phyloP scores from a whole-genome alignment of 2,888 invertebrate species.

The Argyra leucocephala region DNA sequence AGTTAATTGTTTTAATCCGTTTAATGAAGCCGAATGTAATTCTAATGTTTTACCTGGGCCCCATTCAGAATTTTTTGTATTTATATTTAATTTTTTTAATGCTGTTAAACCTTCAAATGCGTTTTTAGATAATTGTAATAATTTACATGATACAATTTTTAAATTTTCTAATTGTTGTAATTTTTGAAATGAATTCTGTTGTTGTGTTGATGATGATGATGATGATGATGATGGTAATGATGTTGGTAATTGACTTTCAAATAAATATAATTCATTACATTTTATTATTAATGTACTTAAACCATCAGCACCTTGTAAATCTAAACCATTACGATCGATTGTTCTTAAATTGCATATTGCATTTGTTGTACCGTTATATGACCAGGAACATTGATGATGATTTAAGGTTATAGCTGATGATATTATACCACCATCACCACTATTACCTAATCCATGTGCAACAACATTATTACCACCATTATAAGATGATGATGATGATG shows the following conservation, averaged over 20 bases:
- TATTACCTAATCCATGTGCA: neutral
- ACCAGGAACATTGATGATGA: constrained; percentile 45
- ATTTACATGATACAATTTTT: constrained; percentile 68
- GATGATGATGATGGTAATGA: neutral
- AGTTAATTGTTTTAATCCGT: constrained; percentile 70
- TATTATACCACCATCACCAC: neutral
- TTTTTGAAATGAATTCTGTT: constrained; percentile 59
- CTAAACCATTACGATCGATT: constrained; percentile 59
- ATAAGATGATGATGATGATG: neutral
- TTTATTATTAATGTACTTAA: constrained; percentile 63
- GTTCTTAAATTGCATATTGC: constrained; percentile 62
- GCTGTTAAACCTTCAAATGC: constrained; percentile 72
- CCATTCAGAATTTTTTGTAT: constrained; percentile 75
- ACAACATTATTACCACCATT: neutral
- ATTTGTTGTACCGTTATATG: constrained; percentile 44
- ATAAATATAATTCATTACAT: constrained; percentile 70
- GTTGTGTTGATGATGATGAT: constrained; percentile 38
- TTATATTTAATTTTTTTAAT: constrained; percentile 56
- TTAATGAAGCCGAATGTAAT: constrained; percentile 59
- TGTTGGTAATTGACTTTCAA: constrained; percentile 64
- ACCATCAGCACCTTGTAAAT: constrained; percentile 52
- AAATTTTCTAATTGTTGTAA: constrained; percentile 62
- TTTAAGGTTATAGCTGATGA: constrained; percentile 24
- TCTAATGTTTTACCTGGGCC: constrained; percentile 64
- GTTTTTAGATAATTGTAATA: constrained; percentile 60